phyloP scores from a whole-genome alignment of 64 coral and sea anemone species.

The Catalaphyllia jardinei region DNA sequence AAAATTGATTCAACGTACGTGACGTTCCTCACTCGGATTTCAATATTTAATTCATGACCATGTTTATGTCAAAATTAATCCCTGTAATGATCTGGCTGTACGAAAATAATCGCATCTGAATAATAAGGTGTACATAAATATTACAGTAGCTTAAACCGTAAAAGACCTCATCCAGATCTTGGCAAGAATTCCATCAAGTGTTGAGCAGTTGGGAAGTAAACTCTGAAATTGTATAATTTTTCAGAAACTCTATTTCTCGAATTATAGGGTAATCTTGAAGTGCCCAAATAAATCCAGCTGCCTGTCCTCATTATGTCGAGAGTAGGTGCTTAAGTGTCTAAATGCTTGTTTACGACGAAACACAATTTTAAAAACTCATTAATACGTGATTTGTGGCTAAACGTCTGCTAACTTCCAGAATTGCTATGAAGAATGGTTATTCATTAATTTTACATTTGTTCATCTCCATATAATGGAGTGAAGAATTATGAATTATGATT shows the following conservation, averaged over 20 bases:
- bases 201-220: not conserved
- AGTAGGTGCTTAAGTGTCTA: not conserved
- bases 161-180: not conserved
- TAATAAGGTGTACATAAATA: not conserved
- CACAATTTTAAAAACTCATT: slow-evolving; percentile 13
- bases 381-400: not conserved
- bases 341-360: not conserved
- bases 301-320: not conserved
- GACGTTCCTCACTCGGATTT: not conserved
- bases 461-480: not conserved
- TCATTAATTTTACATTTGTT: slow-evolving; percentile 21
- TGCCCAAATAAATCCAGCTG: not conserved
- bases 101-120: no score
- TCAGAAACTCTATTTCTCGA: not conserved
- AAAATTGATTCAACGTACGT: not conserved
- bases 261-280: not conserved
- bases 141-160: not conserved
- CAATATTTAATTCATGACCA: not conserved
- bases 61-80: not conserved
- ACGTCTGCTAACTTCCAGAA: not conserved
- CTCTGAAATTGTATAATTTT: not conserved
- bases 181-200: no score
- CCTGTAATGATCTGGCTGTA: no score
- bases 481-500: not conserved
- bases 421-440: not conserved